Base-by-base conservation (phyloP, 2,888 invertebrate genomes). In the Asteroscopus sphinx region DNA sequence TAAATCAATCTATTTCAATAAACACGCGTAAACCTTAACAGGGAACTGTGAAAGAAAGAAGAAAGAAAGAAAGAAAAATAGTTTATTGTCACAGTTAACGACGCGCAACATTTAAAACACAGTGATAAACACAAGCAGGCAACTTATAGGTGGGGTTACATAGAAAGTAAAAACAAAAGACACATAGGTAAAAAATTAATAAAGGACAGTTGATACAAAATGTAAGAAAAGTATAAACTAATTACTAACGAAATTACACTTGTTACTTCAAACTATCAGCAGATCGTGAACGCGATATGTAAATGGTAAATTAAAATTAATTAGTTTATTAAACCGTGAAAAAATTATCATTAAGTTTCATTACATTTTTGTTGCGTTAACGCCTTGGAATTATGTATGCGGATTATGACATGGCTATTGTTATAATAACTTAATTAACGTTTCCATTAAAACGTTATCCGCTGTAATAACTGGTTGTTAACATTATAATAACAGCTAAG, bases 401-500 rank as follows among this genome's bases (percentile, higher is more conserved):
- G 28, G 32, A 41, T 73, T 76, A 60, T 48, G 54, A 58, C 70
- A 60, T 52, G 41, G 36, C 52, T 58, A 51, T 48, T 53, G 69
- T 63, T 73, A 12, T 45, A 37, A 68, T 56, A 56, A 73, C 68
- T 47, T 32, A 55, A 51, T 60, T 16, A 26, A 9, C 13, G 17
- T 40, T 66, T 72, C 72, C 68, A 68, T 47, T 76, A 30, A 52
- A 39, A 35, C 30, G 44, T 66, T 68, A 61, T 67, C 51, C 45
- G 73, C 55, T 68, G 42, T 40, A 57, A 17, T 53, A 53, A 44
- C 65, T 21, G 26, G 41, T 48, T 39, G 53, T 15, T 64, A 36
- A 47, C 36, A 37, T 16, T 47, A 25, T 56, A 49, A 51, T 57
- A 52, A 52, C 33, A 9, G 16, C 30, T 25, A 44, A 8, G 16